These are phyloP conservation scores for Pygmarrhopalites habei DNA, from an alignment of 1,140 invertebrate species.

Conservation along the genomic window DNA sequence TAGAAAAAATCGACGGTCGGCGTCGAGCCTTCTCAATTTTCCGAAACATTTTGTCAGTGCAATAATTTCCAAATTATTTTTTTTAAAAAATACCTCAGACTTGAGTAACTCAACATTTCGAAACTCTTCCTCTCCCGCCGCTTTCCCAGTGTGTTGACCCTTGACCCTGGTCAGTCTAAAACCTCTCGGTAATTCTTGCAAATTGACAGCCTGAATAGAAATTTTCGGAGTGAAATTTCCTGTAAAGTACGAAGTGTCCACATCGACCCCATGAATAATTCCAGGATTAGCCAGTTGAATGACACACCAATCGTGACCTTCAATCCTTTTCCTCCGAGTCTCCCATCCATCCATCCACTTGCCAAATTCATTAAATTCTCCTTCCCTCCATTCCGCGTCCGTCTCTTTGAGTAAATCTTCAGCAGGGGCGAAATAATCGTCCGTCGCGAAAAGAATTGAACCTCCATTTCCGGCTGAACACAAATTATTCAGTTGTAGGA, in stretches of 20 bases:
- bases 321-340: conserved; percentile 54
- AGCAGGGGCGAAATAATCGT: conserved; percentile 60
- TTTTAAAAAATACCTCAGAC: conserved; percentile 44
- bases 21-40: too few relatives aligned
- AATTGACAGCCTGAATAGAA: conserved; percentile 55
- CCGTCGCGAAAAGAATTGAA: conserved; percentile 56
- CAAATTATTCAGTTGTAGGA: conserved; percentile 41
- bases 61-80: too few relatives aligned
- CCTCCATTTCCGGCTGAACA: conserved; percentile 49
- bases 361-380: conserved; percentile 56
- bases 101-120: conserved; percentile 47
- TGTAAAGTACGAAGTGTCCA: conserved; percentile 60
- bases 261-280: conserved; percentile 52
- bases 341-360: conserved; percentile 71
- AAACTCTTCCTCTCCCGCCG: conserved; percentile 47
- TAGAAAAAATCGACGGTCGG: too few relatives aligned
- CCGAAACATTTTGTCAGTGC: too few relatives aligned
- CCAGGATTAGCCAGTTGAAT: conserved; percentile 54
- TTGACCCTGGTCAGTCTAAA: neutral
- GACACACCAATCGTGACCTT: conserved; percentile 60
- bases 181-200: conserved; percentile 33
- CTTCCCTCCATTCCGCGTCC: conserved; percentile 52
- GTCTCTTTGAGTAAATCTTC: conserved; percentile 56
- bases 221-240: conserved; percentile 59
- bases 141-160: conserved; percentile 48